Conservation (phyloP, 2,113 vertebrate species). For the Hucho hucho region DNA sequence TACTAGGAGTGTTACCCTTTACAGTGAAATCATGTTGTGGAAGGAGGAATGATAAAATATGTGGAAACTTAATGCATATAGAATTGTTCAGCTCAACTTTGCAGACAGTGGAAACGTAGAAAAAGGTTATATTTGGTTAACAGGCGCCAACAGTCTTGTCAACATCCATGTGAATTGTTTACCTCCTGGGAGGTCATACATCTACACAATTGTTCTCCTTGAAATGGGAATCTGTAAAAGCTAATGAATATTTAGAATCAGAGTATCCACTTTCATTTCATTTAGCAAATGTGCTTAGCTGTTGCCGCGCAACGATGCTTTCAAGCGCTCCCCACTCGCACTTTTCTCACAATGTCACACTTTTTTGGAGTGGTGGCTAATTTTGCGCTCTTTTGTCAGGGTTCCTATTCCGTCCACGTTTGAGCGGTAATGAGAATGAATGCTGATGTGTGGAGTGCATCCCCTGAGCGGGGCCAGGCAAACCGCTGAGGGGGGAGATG, state of each 20-base stretch:
- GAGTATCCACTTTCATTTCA: conserved; percentile 66
- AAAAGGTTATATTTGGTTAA: conserved; percentile 23
- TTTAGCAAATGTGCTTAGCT: conserved; percentile 72
- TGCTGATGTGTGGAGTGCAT: conserved; percentile 55
- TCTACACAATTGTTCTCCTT: conserved; percentile 26
- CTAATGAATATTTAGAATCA: conserved; percentile 66
- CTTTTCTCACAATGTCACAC: conserved; percentile 66
- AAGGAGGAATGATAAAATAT: background rate
- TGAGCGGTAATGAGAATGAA: conserved; percentile 71
- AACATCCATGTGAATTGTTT: conserved; percentile 48
- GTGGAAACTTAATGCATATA: background rate
- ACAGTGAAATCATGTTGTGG: conserved; percentile 7
- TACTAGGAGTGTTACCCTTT: no score
- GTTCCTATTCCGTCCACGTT: conserved; percentile 66
- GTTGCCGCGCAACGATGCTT: conserved; percentile 73
- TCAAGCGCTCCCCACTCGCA: conserved; percentile 34
- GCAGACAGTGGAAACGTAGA: conserved; percentile 27
- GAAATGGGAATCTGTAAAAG: conserved; percentile 54
- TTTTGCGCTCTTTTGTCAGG: conserved; percentile 50
- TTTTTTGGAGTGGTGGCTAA: conserved; percentile 49
- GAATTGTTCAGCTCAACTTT: conserved; percentile 16
- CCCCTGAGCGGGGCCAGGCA: conserved; percentile 40
- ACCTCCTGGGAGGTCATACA: conserved; percentile 46
- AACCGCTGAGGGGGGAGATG: conserved; percentile 20
- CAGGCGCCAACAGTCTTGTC: conserved; percentile 50